These are phyloP conservation scores for Glomeris marginata DNA, from an alignment of 2,888 invertebrate species.

Conservation along the genomic window DNA sequence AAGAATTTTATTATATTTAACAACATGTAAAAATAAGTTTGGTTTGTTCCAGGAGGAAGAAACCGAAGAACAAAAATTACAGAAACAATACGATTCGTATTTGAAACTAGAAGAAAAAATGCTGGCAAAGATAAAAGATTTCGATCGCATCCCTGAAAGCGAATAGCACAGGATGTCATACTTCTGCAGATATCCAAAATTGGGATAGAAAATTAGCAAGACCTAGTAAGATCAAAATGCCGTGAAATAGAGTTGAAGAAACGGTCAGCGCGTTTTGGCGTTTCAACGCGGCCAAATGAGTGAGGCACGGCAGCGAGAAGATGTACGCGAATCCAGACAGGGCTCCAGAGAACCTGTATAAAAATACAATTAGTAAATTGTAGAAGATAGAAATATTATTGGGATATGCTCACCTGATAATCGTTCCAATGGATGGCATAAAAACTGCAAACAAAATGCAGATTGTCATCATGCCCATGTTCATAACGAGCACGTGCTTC, in stretches of 20 bases:
- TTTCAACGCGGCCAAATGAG: conserved; percentile 53
- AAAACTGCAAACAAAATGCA: conserved; percentile 71
- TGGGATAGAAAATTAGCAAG: conserved; percentile 61
- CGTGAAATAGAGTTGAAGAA: conserved; percentile 42
- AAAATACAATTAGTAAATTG: conserved; percentile 21
- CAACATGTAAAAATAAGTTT: no score
- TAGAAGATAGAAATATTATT: conserved; percentile 2
- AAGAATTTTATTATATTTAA: no score
- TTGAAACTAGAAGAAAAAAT: not conserved
- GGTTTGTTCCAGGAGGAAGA: no score
- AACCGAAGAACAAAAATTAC: not conserved
- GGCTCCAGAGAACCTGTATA: conserved; percentile 65
- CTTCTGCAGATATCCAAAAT: conserved; percentile 34
- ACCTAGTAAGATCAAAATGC: conserved; percentile 52
- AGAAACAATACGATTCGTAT: not conserved
- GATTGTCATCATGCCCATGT: conserved; percentile 44
- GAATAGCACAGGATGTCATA: no score
- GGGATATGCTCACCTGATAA: conserved; percentile 49
- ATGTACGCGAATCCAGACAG: conserved; percentile 73
- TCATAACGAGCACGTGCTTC: conserved; percentile 43
- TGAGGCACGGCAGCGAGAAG: conserved; percentile 66
- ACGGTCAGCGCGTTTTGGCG: conserved; percentile 44
- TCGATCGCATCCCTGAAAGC: not conserved
- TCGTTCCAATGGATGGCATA: conserved; percentile 68
- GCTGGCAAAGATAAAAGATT: not conserved